Base-by-base conservation (phyloP, 2,888 invertebrate species). In the Dorcus hopei region DNA sequence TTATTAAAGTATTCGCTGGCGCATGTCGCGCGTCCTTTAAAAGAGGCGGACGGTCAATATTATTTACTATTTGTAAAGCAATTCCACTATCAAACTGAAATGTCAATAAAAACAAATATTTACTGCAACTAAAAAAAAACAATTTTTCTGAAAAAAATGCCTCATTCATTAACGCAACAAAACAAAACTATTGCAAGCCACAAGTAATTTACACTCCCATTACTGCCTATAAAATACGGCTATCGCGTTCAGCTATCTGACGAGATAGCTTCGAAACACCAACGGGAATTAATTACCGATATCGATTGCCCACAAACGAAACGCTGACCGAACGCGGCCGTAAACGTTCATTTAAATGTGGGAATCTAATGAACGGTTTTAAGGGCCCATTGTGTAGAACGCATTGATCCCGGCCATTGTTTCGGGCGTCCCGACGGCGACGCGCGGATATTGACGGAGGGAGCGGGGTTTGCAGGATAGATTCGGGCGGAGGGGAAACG, bases 351-450 rank as follows among this genome's bases (percentile, higher is more conserved):
- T 45, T 45, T 45, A 45, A 45, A 45, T 45, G 16, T 23, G 45
- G 45, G 45, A 11, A 9, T 16, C 4, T 45, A 19, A 19, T 45
- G 23, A 45, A 45, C 16, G 45, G 45, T 23, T 16, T 45, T 45
- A 23, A 19, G 16, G 45, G 45, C 23, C 19, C 45, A 45, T 19
- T 19, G 19, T 45, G 23, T 19, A 45, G 45, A n/a, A 45, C 45
- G 45, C 45, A 45, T 45, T 45, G 45, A 45, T 45, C 58, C 54
- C 49, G 51, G 57, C 58, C 55, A 58, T 58, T 57, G 58, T 57
- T 58, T 54, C 54, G 53, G 61, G 59, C 59, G 59, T 54, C 61
- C 52, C 59, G 57, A 59, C 61, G 61, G 53, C 61, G 61, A 53
- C 59, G 57, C 45, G 45, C 45, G 19, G 23, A 45, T 45, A 45